Evolutionary conservation across 2,113 vertebrate species (phyloP).

Genomic region (Climacteris rufus): DNA sequence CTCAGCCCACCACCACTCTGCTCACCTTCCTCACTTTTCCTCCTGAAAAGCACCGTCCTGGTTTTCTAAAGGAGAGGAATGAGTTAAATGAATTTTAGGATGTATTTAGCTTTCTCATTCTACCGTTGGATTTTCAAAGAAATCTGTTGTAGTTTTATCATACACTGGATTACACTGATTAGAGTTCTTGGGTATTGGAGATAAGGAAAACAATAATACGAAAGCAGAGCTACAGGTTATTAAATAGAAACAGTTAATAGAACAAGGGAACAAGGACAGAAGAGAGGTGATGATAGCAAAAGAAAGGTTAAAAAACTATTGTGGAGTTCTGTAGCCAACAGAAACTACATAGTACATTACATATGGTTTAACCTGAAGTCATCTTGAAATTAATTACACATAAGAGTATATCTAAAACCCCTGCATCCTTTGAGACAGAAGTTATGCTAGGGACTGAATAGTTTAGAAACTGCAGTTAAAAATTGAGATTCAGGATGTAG

Average conservation of each 20-base stretch:
- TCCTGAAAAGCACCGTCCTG: not conserved
- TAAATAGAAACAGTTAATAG: not conserved
- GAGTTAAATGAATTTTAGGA: not conserved
- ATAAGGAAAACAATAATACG: slow-evolving; percentile 17
- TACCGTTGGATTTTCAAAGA: not conserved
- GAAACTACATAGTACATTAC: not conserved
- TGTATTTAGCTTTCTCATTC: not conserved
- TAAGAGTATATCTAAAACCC: not conserved
- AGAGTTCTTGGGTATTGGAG: not conserved
- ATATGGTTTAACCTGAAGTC: not conserved
- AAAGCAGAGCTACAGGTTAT: not conserved
- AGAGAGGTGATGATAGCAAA: not conserved
- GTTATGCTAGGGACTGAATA: not conserved
- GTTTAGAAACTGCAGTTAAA: not conserved
- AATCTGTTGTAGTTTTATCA: not conserved
- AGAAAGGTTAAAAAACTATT: not conserved
- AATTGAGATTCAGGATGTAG: not conserved
- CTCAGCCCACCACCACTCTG: accelerated
- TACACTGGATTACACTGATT: not conserved
- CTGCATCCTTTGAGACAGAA: not conserved
- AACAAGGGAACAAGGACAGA: not conserved
- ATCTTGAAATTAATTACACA: not conserved
- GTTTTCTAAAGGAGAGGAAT: not conserved
- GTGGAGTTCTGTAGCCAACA: not conserved
- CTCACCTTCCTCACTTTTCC: not conserved